Conservation (phyloP, 1,140 invertebrate genomes). For the Drosophila lowei region DNA sequence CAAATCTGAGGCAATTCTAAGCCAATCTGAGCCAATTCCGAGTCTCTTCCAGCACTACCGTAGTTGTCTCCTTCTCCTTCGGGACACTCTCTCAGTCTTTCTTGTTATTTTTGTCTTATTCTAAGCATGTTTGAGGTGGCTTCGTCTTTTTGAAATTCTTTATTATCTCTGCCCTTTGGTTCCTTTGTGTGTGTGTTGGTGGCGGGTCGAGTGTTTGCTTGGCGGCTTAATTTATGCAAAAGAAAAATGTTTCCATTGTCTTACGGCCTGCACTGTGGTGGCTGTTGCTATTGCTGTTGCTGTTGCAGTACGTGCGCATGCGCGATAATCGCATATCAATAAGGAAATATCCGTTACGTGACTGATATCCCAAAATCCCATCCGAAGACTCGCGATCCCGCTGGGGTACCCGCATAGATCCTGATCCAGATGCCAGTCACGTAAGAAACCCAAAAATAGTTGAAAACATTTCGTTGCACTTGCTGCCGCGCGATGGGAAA, state of each 20-base stretch:
- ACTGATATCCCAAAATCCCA: slow-evolving; percentile 74
- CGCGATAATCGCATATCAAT: slow-evolving; percentile 82
- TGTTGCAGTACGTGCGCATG: slow-evolving; percentile 68
- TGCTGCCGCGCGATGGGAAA: slow-evolving; percentile 50
- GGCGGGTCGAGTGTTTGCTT: slow-evolving; percentile 32
- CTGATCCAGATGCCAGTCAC: slow-evolving; percentile 65
- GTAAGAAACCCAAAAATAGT: slow-evolving; percentile 65
- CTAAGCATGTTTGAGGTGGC: slow-evolving; percentile 72
- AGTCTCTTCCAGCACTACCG: no score
- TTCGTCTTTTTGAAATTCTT: slow-evolving; percentile 53
- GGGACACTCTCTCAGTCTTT: background rate
- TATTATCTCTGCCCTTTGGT: slow-evolving; percentile 48
- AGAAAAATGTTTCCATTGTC: slow-evolving; percentile 70
- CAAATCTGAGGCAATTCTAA: no score
- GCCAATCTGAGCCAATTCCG: no score
- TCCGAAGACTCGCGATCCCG: slow-evolving; percentile 25
- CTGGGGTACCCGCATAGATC: slow-evolving; percentile 48
- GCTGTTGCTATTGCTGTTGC: slow-evolving; percentile 46
- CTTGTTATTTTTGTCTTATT: slow-evolving; percentile 48
- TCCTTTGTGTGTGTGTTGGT: background rate
- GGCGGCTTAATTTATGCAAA: slow-evolving; percentile 74
- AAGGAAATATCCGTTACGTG: slow-evolving; percentile 83
- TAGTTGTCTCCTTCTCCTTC: no score
- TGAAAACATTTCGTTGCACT: slow-evolving; percentile 53
- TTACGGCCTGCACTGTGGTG: slow-evolving; percentile 20